A percentile compares a stretch with the other conserved stretches of the same genome.
Conservation (phyloP, 2,797 vertebrate species). For the Alca torda region DNA sequence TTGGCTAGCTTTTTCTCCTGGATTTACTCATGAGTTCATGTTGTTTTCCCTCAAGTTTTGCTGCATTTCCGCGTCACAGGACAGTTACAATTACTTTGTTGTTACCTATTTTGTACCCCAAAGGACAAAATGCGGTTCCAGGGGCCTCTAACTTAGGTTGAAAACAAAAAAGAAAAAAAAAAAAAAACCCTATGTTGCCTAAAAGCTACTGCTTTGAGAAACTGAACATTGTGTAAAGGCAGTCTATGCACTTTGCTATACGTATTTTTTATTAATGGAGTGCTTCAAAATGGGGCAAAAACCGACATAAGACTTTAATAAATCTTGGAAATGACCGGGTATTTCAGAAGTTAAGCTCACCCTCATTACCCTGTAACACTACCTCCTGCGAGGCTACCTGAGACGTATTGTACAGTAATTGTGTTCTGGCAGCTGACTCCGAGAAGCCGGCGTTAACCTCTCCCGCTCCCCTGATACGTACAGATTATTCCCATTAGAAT, state of each 20-base stretch:
- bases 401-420: background rate
- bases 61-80: background rate
- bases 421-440: conserved; percentile 31
- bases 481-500: conserved; percentile 56
- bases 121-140: background rate
- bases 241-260: background rate
- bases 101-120: background rate
- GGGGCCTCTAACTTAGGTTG: background rate
- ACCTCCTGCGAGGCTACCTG: conserved; percentile 44
- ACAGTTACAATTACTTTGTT: background rate
- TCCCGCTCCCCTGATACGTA: background rate
- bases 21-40: background rate
- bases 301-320: background rate
- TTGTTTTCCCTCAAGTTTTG: background rate
- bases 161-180: background rate
- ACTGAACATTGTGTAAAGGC: background rate
- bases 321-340: background rate
- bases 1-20: background rate
- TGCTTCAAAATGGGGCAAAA: conserved; percentile 43
- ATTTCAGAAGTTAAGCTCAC: conserved; percentile 54
- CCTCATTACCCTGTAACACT: conserved; percentile 49
- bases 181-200: background rate
- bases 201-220: background rate
- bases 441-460: background rate
- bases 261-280: conserved; percentile 39